These are phyloP conservation scores for Ptychoptera albimana DNA, from an alignment of 2,888 invertebrate species.

Conservation along the genomic window DNA sequence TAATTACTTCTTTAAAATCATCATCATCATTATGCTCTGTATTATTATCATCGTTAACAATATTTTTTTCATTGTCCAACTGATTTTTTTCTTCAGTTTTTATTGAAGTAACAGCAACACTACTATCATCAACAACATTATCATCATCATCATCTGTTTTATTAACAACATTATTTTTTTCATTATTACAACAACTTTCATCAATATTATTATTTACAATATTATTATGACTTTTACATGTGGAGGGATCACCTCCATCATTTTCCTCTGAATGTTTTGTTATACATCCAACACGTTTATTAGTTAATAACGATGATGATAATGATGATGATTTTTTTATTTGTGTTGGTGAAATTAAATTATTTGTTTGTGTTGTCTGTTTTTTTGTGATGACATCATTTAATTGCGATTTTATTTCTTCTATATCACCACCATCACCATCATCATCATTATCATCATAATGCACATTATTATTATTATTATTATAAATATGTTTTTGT, in stretches of 20 bases:
- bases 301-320: neutral
- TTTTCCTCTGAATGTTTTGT: neutral
- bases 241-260: neutral
- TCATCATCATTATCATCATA: slow-evolving; percentile 1
- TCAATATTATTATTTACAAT: neutral
- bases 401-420: slow-evolving; percentile 5
- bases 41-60: no score
- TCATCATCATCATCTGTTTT: slow-evolving; percentile 1
- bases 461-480: neutral
- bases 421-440: neutral
- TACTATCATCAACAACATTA: neutral
- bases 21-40: no score
- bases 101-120: neutral
- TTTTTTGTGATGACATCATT: slow-evolving; percentile 3
- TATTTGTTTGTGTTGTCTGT: neutral
- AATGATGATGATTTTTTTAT: neutral
- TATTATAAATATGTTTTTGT: neutral
- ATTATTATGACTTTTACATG: neutral
- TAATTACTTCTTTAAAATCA: no score
- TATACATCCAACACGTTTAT: neutral
- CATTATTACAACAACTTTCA: slow-evolving; percentile 1
- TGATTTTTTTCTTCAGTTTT: no score
- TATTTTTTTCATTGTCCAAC: no score
- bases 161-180: neutral
- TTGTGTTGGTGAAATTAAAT: slow-evolving; percentile 5